Evolutionary conservation across 2,888 invertebrate species (phyloP).

Genomic region (Saturnia japonica): DNA sequence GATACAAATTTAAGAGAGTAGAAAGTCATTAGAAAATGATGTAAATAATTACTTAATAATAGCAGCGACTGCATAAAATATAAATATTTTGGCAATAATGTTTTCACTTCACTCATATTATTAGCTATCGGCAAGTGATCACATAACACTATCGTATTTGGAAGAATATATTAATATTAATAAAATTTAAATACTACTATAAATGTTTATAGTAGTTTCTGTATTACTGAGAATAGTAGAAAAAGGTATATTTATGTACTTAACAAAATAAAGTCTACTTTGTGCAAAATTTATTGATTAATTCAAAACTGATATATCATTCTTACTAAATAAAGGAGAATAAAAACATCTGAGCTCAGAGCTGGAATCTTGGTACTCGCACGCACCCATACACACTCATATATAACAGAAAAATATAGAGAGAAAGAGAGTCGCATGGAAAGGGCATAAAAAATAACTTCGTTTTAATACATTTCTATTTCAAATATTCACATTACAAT

Average conservation of each 20-base stretch:
- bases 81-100: conserved; percentile 16
- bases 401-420: no score
- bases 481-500: no score
- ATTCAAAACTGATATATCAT: no score
- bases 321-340: no score
- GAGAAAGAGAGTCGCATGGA: no score
- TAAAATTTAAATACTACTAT: conserved; percentile 1
- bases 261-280: no score
- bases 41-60: conserved; percentile 20
- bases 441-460: no score
- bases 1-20: neutral
- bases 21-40: conserved; percentile 22
- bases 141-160: conserved; percentile 6
- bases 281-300: no score
- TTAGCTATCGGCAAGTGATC: conserved; percentile 7
- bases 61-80: conserved; percentile 10
- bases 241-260: neutral
- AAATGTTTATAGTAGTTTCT: conserved; percentile 8
- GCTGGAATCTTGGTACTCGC: no score
- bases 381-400: no score
- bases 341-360: no score
- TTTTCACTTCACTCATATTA: conserved; percentile 25
- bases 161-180: conserved; percentile 5
- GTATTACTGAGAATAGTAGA: neutral
- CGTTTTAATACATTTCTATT: no score